Evolutionary conservation across 2,797 vertebrate species (phyloP), one percentile per base, ranked within the genome.

Genomic region (Gymnodraco acuticeps): DNA sequence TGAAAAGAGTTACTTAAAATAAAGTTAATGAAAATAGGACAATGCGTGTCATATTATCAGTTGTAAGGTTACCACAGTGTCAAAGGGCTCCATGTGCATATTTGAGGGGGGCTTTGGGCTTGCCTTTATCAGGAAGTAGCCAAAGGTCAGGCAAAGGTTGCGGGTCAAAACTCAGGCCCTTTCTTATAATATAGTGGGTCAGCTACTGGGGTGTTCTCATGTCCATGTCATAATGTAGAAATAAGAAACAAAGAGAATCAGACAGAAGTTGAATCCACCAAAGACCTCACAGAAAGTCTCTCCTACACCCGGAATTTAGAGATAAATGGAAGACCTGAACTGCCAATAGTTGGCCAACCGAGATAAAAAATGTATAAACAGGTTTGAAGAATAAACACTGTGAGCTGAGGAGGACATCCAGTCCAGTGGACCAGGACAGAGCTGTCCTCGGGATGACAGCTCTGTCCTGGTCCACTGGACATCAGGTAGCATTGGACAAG

Each of bases 381-480:
- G 20, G 70, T 48, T 15, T 64, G 4, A 12, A 38, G 50, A 38
- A 67, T 38, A 78, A 69, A 65, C 41, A 27, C 14, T 10, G 38
- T 42, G 59, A 70, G 31, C 19, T 15, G 27, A 1, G 20, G 31
- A 60, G 53, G 50, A 68, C 67, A 72, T 60, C 63, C 70, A 19
- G 62, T n/a, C n/a, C n/a, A n/a, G n/a, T n/a, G n/a, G n/a, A n/a
- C n/a, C n/a, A n/a, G n/a, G n/a, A n/a, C n/a, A n/a, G n/a, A n/a
- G n/a, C n/a, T n/a, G n/a, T n/a, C n/a, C n/a, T n/a, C n/a, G n/a
- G n/a, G 20, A 67, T 23, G 52, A 64, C 63, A 60, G 13, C 20
- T 1, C 19, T 3, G n/a, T 67, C 56, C 43, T 4, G 64, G 46
- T 75, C 64, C 56, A 8, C 2, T 55, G 67, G 42, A 53, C 47